Evolutionary conservation across 1,140 invertebrate genomes (phyloP), one percentile per base, ranked within the genome.

Genomic region (Pogonognathellus flavescens): DNA sequence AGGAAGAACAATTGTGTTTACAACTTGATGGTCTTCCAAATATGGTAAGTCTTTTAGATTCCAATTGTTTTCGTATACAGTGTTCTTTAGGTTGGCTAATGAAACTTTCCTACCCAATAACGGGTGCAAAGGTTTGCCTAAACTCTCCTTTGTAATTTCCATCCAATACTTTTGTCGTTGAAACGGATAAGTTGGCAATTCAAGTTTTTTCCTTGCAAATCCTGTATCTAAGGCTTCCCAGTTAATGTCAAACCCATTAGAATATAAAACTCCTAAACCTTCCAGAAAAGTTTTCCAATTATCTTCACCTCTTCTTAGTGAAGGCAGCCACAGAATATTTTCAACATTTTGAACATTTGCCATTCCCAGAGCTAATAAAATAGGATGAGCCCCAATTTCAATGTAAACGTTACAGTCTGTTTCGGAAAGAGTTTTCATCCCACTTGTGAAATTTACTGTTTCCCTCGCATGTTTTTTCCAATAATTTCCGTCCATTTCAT

Each of bases 161-260:
- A 25, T 66, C 62, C 62, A 66, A 66, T 66, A 66, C 14, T 66
- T 66, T 66, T 66, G 62, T 13, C 22, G 8, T 31, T 66, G 62
- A 25, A 66, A 66, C 14, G 62, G 62, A 14, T 66, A 66, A 10
- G 62, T 66, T 31, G 62, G 62, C 11, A 66, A 66, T 13, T 66
- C 9, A 6, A 66, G 5, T 14, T 66, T 66, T 31, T 31, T 31
- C 0, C 62, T 9, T 1, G 2, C 5, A 2, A 9, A 10, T 5
- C 5, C 10, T 13, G 14, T 1, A 11, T 66, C 20, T 31, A 66
- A 14, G 0, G 22, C 20, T 13, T 31, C 2, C 62, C 62, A 66
- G 11, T 66, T 66, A 5, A 66, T 66, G 10, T 10, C 20, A 11
- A 66, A 3, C 25, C 20, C 22, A 14, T 66, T 66, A 0, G 14